Evolutionary conservation across 2,797 vertebrate species (phyloP), one percentile per base, ranked within the genome.

Genomic region (Erpetoichthys calabaricus): DNA sequence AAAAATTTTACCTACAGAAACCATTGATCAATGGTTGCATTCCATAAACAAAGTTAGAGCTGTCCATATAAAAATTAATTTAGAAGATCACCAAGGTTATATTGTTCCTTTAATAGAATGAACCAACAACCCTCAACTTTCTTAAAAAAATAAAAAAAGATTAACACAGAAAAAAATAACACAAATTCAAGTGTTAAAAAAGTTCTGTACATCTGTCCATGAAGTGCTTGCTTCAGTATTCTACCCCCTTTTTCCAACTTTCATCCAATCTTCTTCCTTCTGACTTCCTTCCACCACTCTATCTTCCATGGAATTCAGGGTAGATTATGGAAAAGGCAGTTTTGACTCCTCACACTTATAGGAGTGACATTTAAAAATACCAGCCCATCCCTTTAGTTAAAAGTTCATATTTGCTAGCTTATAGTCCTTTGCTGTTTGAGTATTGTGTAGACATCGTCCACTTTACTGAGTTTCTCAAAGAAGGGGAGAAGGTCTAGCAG

Each of bases 401-500:
- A 59, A 66, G 75, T 65, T 70, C 45, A 45, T 49, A 57, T 44
- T 4, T 6, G 88, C 82, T 97, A 96, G 83, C 91, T 95, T 67
- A 80, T 85, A 61, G 85, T 89, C 81, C 80, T 80, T 57, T 89
- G 89, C 76, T 94, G 87, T 80, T 87, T 89, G 67, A 98, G 90
- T 70, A 91, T 79, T 63, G 89, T 83, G 46, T 95, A 95, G 61
- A 98, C 81, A 4, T 96, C 86, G 0, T 97, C 94, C 76, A 85
- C 89, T 57, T 85, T 87, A 82, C 91, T 98, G 60, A 98, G 89
- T 81, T 88, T 87, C 77, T 98, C 95, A 4, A 98, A 98, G 81
- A 97, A 94, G 2, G 95, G 95, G 73, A 98, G 82, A 54, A 98
- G 87, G 65, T 98, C 93, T 1, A 96, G 86, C 61, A 98, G 89